Evolutionary conservation across 1,140 invertebrate genomes (phyloP), one percentile per base, ranked within the genome.

Genomic region (Zaprionus taronus): DNA sequence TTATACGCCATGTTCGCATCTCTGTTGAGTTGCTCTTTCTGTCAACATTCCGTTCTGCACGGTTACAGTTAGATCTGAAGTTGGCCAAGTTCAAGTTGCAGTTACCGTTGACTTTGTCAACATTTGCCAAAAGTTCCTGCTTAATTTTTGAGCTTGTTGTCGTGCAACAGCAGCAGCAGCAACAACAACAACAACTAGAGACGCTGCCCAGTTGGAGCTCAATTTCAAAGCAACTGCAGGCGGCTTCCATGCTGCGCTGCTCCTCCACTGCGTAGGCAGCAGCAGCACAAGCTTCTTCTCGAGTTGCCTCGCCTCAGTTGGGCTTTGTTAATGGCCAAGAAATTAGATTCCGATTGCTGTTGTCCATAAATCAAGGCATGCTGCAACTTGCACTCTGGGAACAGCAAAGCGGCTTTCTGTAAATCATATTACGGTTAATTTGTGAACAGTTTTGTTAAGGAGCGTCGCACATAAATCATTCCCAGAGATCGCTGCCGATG

Each of bases 321-420:
- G 41, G 22, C 61, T 90, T 87, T 90, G 84, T 87, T 87, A 87
- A 90, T 87, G 84, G 84, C 85, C 85, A 87, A 89, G 84, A 87
- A 89, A 84, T 87, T 87, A 87, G 84, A 87, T 87, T 87, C 84
- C 84, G 80, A 87, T 89, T 87, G 76, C 66, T 81, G 84, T 81
- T 80, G 83, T 57, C 84, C 81, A 89, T 87, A 87, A 87, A 87
- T 87, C 83, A 87, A 79, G 81, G 72, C 53, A 20, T 34, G 38
- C 75, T 72, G 76, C 80, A 68, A 64, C 78, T 65, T 15, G 57
- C 31, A 67, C 72, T 67, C 38, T 51, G 69, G 24, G 60, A 47
- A 47, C 64, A 74, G 61, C 76, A 72, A 72, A 67, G 86, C 80
- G 58, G 69, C 84, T 89, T 72, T 77, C 70, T 77, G 75, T 73